phyloP scores from a whole-genome alignment of 2,113 vertebrate genomes.

The Butorides virescens region DNA sequence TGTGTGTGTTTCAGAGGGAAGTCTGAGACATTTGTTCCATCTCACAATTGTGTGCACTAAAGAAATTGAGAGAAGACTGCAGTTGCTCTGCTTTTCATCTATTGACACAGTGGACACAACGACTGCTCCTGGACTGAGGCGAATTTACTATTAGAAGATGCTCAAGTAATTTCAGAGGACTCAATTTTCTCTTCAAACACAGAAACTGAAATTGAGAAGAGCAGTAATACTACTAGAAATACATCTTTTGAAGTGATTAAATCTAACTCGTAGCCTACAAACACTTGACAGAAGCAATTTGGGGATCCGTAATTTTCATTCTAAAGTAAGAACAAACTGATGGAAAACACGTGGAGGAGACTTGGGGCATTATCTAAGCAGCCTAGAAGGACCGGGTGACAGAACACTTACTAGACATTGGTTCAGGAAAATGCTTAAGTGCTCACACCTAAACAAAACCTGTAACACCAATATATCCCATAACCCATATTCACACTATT shows the following conservation, averaged over 20 bases:
- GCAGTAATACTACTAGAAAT: background rate
- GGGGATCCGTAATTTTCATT: background rate
- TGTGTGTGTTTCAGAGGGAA: background rate
- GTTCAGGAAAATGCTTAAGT: background rate
- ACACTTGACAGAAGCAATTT: background rate
- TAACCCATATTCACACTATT: background rate
- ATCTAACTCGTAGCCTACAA: background rate
- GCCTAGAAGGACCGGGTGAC: background rate
- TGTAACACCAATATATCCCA: background rate
- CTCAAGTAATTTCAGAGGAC: background rate
- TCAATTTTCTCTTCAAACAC: background rate
- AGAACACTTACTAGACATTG: background rate
- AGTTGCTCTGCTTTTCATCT: background rate
- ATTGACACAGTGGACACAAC: background rate
- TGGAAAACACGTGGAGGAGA: background rate
- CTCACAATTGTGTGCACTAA: rapidly evolving
- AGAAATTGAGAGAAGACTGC: background rate
- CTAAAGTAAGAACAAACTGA: background rate
- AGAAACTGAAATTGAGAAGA: background rate
- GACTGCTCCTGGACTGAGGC: background rate
- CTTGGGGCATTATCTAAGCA: background rate
- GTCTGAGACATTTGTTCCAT: background rate
- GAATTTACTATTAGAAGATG: background rate
- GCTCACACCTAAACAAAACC: background rate
- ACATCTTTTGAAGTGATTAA: background rate